Conservation (phyloP, 2,888 invertebrate species). For the Melinaea menophilus region DNA sequence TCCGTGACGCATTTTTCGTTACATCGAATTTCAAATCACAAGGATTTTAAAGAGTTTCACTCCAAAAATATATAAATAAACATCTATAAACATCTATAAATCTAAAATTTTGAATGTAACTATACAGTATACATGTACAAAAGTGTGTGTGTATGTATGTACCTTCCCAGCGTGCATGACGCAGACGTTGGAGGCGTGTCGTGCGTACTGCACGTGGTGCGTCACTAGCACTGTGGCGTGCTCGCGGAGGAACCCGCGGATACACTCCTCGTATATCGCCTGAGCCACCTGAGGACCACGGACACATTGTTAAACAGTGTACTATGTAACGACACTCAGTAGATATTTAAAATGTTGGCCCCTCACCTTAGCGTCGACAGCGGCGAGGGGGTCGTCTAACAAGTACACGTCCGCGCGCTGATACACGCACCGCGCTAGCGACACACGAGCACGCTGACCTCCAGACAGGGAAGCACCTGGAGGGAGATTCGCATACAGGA, state of each 20-base stretch:
- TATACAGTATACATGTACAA: no score
- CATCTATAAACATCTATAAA: no score
- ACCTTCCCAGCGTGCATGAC: constrained; percentile 64
- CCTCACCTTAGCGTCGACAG: constrained; percentile 80
- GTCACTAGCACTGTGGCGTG: constrained; percentile 80
- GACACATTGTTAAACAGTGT: not conserved
- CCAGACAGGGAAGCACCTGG: constrained; percentile 81
- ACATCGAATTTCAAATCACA: no score
- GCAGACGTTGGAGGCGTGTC: constrained; percentile 63
- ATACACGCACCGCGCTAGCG: constrained; percentile 77
- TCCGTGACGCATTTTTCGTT: no score
- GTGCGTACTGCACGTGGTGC: constrained; percentile 81
- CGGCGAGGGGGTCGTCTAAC: constrained; percentile 78
- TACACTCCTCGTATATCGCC: constrained; percentile 80
- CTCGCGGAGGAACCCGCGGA: constrained; percentile 73
- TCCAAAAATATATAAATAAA: no score
- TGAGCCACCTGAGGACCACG: constrained; percentile 62
- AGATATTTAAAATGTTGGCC: constrained; percentile 18
- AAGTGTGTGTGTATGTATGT: not conserved
- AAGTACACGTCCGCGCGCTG: constrained; percentile 80
- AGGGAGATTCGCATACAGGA: not conserved
- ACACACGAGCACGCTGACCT: constrained; percentile 81
- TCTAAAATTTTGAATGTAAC: no score
- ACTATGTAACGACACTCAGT: not conserved
- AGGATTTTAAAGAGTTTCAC: no score